Percentiles rank a stretch among this genome's conserved stretches.
Conservation (phyloP, 2,797 vertebrate species). For the Gephyroberyx darwinii region DNA sequence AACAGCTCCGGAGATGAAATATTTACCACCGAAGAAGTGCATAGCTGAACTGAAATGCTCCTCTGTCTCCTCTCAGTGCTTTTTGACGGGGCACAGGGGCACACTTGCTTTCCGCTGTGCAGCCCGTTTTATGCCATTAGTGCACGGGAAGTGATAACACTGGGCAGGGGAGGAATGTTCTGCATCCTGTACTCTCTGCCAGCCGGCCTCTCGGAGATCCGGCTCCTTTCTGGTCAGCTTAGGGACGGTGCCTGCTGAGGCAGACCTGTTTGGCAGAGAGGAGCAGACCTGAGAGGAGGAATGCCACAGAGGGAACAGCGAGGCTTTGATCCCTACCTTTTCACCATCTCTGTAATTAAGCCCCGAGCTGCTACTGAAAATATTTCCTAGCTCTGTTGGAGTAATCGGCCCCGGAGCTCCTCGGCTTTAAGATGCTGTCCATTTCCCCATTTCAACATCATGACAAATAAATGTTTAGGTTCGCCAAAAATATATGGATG, state of each 20-base stretch:
- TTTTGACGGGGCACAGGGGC: conserved; percentile 59
- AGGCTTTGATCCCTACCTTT: conserved; percentile 66
- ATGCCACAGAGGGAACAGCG: conserved; percentile 41
- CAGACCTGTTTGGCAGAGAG: conserved; percentile 60
- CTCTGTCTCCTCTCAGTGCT: conserved; percentile 47
- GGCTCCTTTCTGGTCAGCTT: conserved; percentile 57
- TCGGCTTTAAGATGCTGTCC: conserved; percentile 11
- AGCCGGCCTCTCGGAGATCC: conserved; percentile 47
- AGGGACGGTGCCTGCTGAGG: conserved; percentile 45
- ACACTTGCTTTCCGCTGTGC: conserved; percentile 51
- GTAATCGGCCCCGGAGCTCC: conserved; percentile 11
- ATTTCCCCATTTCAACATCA: neutral
- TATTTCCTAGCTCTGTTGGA: conserved; percentile 26
- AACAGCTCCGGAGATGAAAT: conserved; percentile 64
- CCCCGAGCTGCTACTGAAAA: conserved; percentile 31
- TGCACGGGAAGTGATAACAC: conserved; percentile 69
- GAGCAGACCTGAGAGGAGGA: conserved; percentile 31
- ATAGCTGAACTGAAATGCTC: conserved; percentile 50
- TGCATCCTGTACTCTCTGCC: conserved; percentile 64
- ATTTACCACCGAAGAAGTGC: conserved; percentile 65
- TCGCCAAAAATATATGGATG: neutral
- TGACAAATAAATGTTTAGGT: neutral
- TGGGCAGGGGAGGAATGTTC: conserved; percentile 60
- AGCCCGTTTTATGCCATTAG: conserved; percentile 67
- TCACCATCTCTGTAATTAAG: conserved; percentile 59